Evolutionary conservation across 30 jellyfish, hydroid and myxozoan species (phyloP), one percentile per base, ranked within the genome.

Genomic region (Hydractinia echinata): DNA sequence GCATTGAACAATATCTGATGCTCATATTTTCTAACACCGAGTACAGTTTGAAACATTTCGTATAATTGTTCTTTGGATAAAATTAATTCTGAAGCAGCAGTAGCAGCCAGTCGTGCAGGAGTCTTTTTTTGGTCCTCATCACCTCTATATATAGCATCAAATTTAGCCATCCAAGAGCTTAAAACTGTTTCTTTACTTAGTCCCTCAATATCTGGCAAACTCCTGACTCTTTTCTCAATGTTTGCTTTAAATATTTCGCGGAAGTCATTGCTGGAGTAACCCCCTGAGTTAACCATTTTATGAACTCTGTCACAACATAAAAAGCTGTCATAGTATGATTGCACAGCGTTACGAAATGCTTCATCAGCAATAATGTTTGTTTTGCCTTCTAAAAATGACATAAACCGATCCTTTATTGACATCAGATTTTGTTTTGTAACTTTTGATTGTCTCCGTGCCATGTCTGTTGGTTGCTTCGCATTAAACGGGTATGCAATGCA

Each of bases 161-260:
- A 93, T 77, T 93, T 93, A 18, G 99, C 99, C 99, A 93, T 93
- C 99, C 99, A 93, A 10, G 99, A 93, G 66, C 96, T 93, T 85
- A 93, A 79, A 10, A 93, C 99, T 1, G 99, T 93, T 73, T 93
- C 99, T 77, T 93, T 93, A 86, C 99, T 93, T 14, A 93, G 82
- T 54, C 99, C 99, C 79, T 87, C 96, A 39, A 93, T 93, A 71
- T 93, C 99, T 48, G 99, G 99, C 5, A 93, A 82, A 82, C 87
- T 87, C 54, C 95, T 61, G 4, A 93, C 99, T 48, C 91, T 80
- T 58, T 93, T 93, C 82, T 88, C 96, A 56, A 93, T 93, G 76
- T 81, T 87, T 39, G 99, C 94, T 80, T 93, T 93, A 86, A 93
- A 93, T 6, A 93, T 93, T 60, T 93, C 99, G 52, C 99, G 81